Evolutionary conservation across 2,797 vertebrate genomes (phyloP), one percentile per base, ranked within the genome.

Genomic region (Merluccius polli): DNA sequence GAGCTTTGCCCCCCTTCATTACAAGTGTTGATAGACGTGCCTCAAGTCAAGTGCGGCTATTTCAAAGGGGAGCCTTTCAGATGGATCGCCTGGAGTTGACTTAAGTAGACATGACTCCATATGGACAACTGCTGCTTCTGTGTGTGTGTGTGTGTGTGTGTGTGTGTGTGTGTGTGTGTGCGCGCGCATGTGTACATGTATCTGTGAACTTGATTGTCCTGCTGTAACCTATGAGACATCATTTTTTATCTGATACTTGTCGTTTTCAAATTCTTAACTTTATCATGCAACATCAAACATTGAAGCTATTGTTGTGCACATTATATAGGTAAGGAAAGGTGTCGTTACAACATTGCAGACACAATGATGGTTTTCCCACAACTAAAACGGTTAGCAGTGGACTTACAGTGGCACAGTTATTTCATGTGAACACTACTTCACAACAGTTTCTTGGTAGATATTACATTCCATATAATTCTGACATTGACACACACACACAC

Each of bases 71-170:
- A 84, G 33, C 75, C 78, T 77, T 86, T 75, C 82, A 89, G 85
- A 85, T 81, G 83, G 81, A 87, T n/a, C 79, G 71, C 83, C 82
- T 87, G 85, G 82, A 70, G 38, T 65, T 81, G 84, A 87, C 79
- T 86, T 73, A 71, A 83, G 78, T 75, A 89, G 87, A 85, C 82
- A 69, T 87, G 86, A 86, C 80, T 86, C 74, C 74, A 67, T 80
- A 77, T 86, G 78, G 78, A 87, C 78, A 77, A 30, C 82, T 73
- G 87, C 82, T 82, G 84, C 32, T 29, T 52, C 44, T 71, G 69
- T 11, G 32, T 71, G 32, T 71, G 69, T 71, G 69, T 71, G 69
- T 71, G 69, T 33, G 69, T 71, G 69, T 33, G 30, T 71, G 69
- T 71, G 69, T 71, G 69, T 71, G 69, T 71, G 32, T 71, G 69